Conservation (phyloP, 2,797 vertebrate genomes). For the Phrynocephalus vlangalii region DNA sequence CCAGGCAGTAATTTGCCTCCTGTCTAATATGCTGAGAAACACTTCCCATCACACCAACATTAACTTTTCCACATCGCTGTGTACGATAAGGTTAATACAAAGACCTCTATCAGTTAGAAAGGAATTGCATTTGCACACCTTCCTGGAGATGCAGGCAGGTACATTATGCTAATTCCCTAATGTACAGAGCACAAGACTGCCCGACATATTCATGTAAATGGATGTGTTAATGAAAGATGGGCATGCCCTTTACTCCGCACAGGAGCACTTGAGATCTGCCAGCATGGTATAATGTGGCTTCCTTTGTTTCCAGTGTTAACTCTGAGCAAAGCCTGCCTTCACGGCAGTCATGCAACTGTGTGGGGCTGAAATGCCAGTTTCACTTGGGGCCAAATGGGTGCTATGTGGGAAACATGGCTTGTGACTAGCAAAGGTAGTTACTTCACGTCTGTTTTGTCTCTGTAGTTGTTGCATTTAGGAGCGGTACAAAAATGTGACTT, state of each 20-base stretch:
- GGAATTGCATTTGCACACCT: constrained; percentile 21
- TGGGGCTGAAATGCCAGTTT: background rate
- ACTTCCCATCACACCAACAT: constrained; percentile 64
- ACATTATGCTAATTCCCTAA: constrained; percentile 34
- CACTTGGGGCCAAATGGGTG: background rate
- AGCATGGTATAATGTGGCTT: background rate
- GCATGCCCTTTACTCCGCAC: constrained; percentile 1
- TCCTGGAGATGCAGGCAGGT: constrained; percentile 34
- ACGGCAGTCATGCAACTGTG: too few relatives aligned
- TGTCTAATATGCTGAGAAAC: constrained; percentile 60
- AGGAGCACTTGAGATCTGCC: background rate
- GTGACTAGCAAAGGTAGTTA: too few relatives aligned
- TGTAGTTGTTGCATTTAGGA: too few relatives aligned
- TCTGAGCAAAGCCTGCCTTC: background rate
- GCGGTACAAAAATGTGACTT: too few relatives aligned
- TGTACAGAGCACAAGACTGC: constrained; percentile 14
- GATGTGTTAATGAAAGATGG: constrained; percentile 28
- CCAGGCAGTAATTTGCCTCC: constrained; percentile 64
- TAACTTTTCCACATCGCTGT: constrained; percentile 64
- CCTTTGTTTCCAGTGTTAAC: background rate
- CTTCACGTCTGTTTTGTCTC: too few relatives aligned
- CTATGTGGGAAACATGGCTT: background rate
- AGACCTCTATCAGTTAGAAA: constrained; percentile 41
- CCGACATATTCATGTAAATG: constrained; percentile 19
- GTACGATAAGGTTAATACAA: constrained; percentile 63